Conservation (phyloP, 2,888 invertebrate species). For the Rutpela maculata region DNA sequence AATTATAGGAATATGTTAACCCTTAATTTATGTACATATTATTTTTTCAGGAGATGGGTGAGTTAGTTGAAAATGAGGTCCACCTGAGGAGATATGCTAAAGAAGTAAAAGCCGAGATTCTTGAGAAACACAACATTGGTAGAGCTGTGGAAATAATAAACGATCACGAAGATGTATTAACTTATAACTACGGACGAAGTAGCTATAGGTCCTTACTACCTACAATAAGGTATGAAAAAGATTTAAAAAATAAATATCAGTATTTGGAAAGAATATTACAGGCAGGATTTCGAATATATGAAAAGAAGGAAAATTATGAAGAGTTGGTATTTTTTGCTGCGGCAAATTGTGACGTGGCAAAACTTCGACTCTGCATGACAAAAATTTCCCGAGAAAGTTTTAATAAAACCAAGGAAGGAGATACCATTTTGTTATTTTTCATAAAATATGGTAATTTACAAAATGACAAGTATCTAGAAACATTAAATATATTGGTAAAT, state of each 20-base stretch:
- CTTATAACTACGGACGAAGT: constrained; percentile 10
- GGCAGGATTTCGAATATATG: constrained; percentile 8
- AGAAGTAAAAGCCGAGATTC: constrained; percentile 23
- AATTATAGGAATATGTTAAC: too few species aligned
- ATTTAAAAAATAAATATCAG: constrained; percentile 14
- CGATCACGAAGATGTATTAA: constrained; percentile 13
- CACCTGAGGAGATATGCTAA: constrained; percentile 24
- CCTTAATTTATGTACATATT: not conserved
- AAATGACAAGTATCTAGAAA: constrained; percentile 11
- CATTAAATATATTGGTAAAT: constrained; percentile 24
- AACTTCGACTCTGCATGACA: not conserved
- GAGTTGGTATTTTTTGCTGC: constrained; percentile 24
- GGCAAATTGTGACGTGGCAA: constrained; percentile 12
- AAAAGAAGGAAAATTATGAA: constrained; percentile 20
- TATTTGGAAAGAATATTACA: constrained; percentile 25
- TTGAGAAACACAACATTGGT: constrained; percentile 17
- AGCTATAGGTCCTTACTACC: constrained; percentile 28
- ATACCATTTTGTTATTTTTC: constrained; percentile 25
- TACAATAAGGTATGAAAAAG: constrained; percentile 26
- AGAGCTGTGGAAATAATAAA: constrained; percentile 24
- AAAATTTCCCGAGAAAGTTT: not conserved
- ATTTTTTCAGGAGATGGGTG: constrained; percentile 24
- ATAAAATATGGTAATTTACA: constrained; percentile 26
- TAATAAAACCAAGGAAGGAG: constrained; percentile 27
- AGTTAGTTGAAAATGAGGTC: constrained; percentile 11